Base-by-base conservation (phyloP, 2,113 vertebrate species). In the Meriones unguiculatus region DNA sequence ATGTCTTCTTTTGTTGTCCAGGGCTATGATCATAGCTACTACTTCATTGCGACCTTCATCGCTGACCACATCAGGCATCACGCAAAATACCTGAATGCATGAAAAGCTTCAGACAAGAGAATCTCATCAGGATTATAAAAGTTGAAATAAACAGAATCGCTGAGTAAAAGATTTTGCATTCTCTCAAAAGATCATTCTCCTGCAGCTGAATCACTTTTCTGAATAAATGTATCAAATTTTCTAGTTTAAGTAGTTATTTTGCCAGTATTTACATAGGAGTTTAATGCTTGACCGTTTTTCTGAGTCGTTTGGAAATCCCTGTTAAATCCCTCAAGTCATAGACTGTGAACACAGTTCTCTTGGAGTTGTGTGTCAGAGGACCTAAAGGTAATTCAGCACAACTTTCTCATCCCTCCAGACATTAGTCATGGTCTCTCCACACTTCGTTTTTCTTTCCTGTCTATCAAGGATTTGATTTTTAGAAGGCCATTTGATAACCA, bases 11-110 rank as follows among this genome's bases (percentile, higher is more conserved):
- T 97, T 86, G 87, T 87, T n/a, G 97, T 92, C 88, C 95, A 99
- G 99, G 99, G 99, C 86, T 99, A 99, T 0, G 99, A 99, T 98
- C 99, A 99, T 98, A 99, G 99, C 98, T 99, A 99, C 98, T 99
- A 98, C 98, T 99, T 99, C 98, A 99, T 99, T 86, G 99, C 99
- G 94, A 99, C 99, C 0, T 99, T 99, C 97, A 99, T 99, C 93
- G 98, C 98, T 5, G 99, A 99, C 96, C 99, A 99, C 98, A 99
- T 99, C 98, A 99, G 99, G 93, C 99, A 99, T 86, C 99, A 99
- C 41, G 99, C 99, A 96, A 99, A 99, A 97, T 99, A 99, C 98
- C 99, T 99, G 95, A 99, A 99, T 25, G 99, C 99, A 64, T 99
- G 96, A 99, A 65, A 88, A 87, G n/a, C 95, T 64, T 89, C 3